A percentile compares a stretch with the other conserved stretches of the same genome.
Evolutionary conservation across 2,797 vertebrate species (phyloP).

Genomic region (Buceros bicornis): DNA sequence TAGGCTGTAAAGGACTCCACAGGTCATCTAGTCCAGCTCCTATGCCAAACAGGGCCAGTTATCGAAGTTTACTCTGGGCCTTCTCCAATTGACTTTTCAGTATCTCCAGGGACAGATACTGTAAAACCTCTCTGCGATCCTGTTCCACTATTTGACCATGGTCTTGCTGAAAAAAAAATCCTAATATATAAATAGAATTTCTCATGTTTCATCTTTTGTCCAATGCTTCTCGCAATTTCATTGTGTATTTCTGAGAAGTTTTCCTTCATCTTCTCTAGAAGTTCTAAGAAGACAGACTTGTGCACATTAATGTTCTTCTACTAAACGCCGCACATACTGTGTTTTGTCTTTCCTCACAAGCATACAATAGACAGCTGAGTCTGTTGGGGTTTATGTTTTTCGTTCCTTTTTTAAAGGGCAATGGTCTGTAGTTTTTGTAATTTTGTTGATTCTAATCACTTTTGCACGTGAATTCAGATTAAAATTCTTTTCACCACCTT

Average conservation of each 20-base stretch:
- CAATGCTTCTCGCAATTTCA: neutral
- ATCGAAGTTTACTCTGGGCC: neutral
- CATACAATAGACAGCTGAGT: neutral
- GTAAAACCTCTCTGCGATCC: neutral
- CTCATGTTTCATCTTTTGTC: neutral
- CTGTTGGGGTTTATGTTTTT: neutral
- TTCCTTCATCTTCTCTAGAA: neutral
- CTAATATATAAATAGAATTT: neutral
- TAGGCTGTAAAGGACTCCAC: neutral
- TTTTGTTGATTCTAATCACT: neutral
- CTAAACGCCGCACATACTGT: neutral
- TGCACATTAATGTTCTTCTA: neutral
- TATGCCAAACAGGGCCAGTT: neutral
- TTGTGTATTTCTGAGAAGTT: neutral
- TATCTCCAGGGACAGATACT: neutral
- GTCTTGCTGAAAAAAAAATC: neutral
- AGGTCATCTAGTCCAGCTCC: neutral
- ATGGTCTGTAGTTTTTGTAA: neutral
- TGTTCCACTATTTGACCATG: neutral
- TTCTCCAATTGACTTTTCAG: neutral
- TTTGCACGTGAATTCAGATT: neutral
- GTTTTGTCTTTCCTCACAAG: neutral
- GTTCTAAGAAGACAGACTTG: neutral
- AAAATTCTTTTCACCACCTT: neutral
- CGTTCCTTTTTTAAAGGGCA: neutral